Evolutionary conservation across 2,113 vertebrate species (phyloP).

Genomic region (Halcyon senegalensis): DNA sequence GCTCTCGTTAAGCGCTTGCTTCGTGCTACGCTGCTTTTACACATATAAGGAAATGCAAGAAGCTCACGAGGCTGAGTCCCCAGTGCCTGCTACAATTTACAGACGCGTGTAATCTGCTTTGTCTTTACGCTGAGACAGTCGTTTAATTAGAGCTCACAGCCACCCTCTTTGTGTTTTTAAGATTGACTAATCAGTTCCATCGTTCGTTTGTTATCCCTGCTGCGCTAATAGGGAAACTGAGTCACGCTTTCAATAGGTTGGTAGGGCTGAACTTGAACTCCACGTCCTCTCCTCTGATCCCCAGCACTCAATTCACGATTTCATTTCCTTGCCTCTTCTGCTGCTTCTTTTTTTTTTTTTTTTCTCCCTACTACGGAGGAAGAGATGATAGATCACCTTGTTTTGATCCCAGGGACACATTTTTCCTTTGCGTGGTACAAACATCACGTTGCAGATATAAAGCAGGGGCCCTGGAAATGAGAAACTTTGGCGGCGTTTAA

Average conservation of each 20-base stretch:
- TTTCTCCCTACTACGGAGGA: not conserved
- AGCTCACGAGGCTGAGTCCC: not conserved
- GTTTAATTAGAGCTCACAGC: not conserved
- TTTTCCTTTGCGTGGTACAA: not conserved
- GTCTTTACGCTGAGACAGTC: not conserved
- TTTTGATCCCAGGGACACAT: not conserved
- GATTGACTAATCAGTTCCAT: not conserved
- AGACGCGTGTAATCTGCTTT: not conserved
- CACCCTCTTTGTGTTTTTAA: not conserved
- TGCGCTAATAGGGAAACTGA: not conserved
- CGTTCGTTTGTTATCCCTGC: not conserved
- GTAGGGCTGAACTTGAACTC: not conserved
- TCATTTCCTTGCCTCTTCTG: not conserved
- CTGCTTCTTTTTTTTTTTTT: not conserved
- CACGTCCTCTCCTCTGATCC: not conserved
- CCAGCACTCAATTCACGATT: not conserved
- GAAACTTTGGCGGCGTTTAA: not conserved
- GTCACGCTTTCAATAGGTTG: not conserved
- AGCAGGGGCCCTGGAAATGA: not conserved
- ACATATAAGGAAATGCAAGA: not conserved
- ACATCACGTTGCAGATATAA: not conserved
- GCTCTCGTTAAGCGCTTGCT: not conserved
- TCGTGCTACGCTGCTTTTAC: not conserved
- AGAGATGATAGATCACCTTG: not conserved
- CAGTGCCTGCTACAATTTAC: not conserved